A percentile compares a stretch with the other conserved stretches of the same genome.
phyloP scores from a whole-genome alignment of 2,797 vertebrate genomes.

The Psittacula derbiana region DNA sequence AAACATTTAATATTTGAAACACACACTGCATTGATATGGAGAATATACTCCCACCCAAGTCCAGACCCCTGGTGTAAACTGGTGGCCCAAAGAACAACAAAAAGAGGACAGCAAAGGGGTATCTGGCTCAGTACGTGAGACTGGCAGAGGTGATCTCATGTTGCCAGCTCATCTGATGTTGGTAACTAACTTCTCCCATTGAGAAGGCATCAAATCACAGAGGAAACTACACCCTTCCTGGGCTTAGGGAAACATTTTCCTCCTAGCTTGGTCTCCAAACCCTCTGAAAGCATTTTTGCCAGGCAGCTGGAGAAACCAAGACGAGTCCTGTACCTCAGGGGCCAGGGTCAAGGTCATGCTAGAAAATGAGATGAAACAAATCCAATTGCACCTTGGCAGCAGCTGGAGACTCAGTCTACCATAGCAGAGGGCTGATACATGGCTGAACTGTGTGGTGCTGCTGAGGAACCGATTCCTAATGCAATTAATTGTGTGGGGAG shows the following conservation, averaged over 20 bases:
- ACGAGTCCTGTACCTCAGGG: neutral
- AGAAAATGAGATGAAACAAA: neutral
- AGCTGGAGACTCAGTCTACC: neutral
- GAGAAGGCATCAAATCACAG: neutral
- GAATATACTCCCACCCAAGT: too few species aligned
- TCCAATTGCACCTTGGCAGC: neutral
- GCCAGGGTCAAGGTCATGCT: neutral
- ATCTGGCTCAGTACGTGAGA: neutral
- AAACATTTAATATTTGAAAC: neutral
- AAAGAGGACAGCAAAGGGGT: neutral
- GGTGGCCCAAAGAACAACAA: neutral
- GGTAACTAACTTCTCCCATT: neutral
- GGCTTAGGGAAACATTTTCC: neutral
- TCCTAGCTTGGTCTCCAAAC: neutral
- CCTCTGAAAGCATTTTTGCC: neutral
- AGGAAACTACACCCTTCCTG: neutral
- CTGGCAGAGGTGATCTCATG: neutral
- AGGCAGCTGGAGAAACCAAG: neutral
- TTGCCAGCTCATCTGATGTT: neutral
- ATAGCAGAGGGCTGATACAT: too few species aligned
- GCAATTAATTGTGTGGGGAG: too few species aligned
- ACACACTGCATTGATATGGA: too few species aligned
- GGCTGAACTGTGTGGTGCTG: too few species aligned
- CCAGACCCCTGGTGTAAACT: neutral
- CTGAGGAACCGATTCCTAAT: too few species aligned